phyloP scores from a whole-genome alignment of 2,113 vertebrate species.

The Ursus arctos region DNA sequence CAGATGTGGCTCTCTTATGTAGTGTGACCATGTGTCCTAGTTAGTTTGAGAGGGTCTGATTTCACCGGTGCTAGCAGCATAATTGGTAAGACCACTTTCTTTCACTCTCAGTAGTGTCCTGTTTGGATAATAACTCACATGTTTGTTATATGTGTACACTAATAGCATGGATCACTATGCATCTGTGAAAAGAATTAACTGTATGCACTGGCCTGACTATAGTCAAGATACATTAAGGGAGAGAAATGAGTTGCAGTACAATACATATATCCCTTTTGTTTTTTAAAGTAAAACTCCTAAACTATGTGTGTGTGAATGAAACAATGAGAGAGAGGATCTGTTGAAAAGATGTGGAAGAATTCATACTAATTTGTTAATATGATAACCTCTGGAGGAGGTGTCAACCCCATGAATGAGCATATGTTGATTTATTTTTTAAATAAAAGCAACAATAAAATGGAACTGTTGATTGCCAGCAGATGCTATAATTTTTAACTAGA shows the following conservation, averaged over 20 bases:
- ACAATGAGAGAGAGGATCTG: neutral
- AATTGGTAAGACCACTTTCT: neutral
- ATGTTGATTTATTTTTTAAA: neutral
- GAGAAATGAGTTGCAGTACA: neutral
- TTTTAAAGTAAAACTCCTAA: neutral
- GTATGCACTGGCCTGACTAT: neutral
- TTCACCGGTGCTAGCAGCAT: neutral
- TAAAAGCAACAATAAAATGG: neutral
- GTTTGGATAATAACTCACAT: neutral
- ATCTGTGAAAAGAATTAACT: neutral
- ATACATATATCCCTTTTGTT: neutral
- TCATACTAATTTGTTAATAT: neutral
- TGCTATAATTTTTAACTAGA: conserved; percentile 13
- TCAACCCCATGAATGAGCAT: neutral
- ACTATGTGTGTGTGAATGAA: neutral
- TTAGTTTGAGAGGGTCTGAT: neutral
- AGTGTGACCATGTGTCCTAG: neutral
- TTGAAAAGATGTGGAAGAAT: neutral
- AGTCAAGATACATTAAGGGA: neutral
- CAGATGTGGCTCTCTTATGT: neutral
- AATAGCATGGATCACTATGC: neutral
- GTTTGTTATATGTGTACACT: neutral
- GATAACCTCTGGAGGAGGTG: neutral
- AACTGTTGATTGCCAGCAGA: neutral
- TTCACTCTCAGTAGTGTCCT: neutral